phyloP scores from a whole-genome alignment of 1,140 invertebrate genomes.

The Cherax destructor region DNA sequence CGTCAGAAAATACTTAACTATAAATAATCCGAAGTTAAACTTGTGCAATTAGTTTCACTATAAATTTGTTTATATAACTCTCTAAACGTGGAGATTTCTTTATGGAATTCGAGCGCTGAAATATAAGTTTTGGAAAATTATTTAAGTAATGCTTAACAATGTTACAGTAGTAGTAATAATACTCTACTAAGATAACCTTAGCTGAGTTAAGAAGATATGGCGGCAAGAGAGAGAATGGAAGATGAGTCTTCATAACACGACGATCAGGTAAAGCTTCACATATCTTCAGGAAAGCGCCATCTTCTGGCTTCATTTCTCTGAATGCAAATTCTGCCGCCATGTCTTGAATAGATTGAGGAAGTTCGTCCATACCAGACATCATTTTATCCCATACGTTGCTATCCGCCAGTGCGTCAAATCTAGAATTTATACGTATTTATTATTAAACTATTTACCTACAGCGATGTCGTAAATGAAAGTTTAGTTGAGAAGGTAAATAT shows the following conservation, averaged over 20 bases:
- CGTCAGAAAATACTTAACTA: no score
- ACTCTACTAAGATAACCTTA: slow-evolving; percentile 16
- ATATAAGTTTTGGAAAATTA: no score
- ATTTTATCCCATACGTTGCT: not conserved
- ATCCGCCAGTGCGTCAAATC: not conserved
- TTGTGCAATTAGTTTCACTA: no score
- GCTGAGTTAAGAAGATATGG: slow-evolving; percentile 40
- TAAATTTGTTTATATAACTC: no score
- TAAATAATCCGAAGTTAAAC: no score
- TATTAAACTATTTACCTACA: no score
- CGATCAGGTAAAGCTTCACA: not conserved
- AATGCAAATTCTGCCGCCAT: not conserved
- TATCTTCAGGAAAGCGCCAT: slow-evolving; percentile 30
- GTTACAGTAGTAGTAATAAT: not conserved
- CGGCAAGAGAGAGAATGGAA: slow-evolving; percentile 35
- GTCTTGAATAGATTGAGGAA: not conserved
- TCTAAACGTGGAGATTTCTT: no score
- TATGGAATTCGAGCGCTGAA: no score
- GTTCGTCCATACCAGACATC: not conserved
- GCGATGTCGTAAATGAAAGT: no score
- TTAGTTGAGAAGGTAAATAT: no score
- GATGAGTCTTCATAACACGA: slow-evolving; percentile 40
- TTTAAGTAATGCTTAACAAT: no score
- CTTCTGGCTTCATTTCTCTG: not conserved
- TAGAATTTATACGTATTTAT: no score